phyloP scores from a whole-genome alignment of 1,140 invertebrate species.

The Lineus longissimus region DNA sequence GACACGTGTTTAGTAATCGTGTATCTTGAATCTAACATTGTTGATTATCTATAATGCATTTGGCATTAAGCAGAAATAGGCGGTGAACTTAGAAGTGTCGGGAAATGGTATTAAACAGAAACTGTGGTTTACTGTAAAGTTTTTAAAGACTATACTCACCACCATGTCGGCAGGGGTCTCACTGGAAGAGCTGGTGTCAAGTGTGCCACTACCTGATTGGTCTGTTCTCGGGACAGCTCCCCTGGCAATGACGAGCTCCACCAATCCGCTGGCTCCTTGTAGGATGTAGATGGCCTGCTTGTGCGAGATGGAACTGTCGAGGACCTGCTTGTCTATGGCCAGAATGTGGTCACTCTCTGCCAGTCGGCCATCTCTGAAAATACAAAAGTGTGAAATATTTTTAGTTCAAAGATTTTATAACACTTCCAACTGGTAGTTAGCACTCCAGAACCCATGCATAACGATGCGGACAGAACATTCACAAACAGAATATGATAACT shows the following conservation, averaged over 20 bases:
- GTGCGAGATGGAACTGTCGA: conserved; percentile 77
- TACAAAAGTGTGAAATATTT: conserved; percentile 22
- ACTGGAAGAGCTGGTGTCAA: conserved; percentile 11
- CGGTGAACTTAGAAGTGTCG: too few species aligned
- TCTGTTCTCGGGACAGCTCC: conserved; percentile 35
- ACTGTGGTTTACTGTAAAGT: too few species aligned
- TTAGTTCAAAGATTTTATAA: background rate
- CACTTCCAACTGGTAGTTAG: too few species aligned
- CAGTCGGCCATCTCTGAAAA: conserved; percentile 70
- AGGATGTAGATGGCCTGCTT: conserved; percentile 78
- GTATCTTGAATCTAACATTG: too few species aligned
- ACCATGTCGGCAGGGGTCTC: conserved; percentile 29
- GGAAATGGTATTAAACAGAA: too few species aligned
- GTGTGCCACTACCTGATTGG: background rate
- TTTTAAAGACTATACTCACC: too few species aligned
- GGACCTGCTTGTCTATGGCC: conserved; percentile 79
- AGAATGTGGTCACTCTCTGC: conserved; percentile 83
- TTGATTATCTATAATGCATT: too few species aligned
- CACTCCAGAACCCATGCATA: too few species aligned
- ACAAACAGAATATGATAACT: too few species aligned
- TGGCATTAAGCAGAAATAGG: too few species aligned
- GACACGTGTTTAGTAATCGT: too few species aligned
- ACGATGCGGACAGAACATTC: too few species aligned
- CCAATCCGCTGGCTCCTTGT: conserved; percentile 72
- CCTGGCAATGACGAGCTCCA: conserved; percentile 70